These are phyloP conservation scores for Teleogryllus oceanicus DNA, from an alignment of 2,888 invertebrate genomes.

Conservation along the genomic window DNA sequence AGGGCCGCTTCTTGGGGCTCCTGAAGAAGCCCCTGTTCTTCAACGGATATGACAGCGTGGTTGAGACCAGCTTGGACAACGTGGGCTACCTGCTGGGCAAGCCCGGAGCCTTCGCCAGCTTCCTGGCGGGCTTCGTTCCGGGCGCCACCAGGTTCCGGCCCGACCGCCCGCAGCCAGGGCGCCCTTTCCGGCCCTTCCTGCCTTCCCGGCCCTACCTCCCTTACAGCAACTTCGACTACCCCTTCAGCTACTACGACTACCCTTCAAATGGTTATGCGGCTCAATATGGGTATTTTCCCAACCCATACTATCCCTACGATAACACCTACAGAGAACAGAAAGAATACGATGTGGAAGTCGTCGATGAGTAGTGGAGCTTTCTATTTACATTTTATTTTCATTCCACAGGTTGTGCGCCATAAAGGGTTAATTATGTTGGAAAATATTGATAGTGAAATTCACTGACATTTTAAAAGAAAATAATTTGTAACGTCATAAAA, in stretches of 20 bases:
- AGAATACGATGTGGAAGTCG: too few relatives aligned
- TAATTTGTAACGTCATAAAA: too few relatives aligned
- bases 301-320: neutral
- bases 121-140: neutral
- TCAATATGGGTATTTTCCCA: neutral
- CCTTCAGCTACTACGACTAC: neutral
- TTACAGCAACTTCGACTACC: neutral
- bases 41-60: neutral
- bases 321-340: too few relatives aligned
- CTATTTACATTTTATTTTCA: too few relatives aligned
- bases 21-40: neutral
- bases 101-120: neutral
- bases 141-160: neutral
- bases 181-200: neutral
- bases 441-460: too few relatives aligned
- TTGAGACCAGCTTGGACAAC: neutral
- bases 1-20: neutral
- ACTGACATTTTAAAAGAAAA: too few relatives aligned
- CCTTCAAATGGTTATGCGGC: neutral
- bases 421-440: too few relatives aligned
- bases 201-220: neutral
- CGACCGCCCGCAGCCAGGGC: neutral
- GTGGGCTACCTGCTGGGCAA: neutral
- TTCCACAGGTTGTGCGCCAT: too few relatives aligned
- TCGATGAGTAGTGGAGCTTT: too few relatives aligned